Conservation (phyloP, 2,113 vertebrate genomes). For the Morone chrysops region DNA sequence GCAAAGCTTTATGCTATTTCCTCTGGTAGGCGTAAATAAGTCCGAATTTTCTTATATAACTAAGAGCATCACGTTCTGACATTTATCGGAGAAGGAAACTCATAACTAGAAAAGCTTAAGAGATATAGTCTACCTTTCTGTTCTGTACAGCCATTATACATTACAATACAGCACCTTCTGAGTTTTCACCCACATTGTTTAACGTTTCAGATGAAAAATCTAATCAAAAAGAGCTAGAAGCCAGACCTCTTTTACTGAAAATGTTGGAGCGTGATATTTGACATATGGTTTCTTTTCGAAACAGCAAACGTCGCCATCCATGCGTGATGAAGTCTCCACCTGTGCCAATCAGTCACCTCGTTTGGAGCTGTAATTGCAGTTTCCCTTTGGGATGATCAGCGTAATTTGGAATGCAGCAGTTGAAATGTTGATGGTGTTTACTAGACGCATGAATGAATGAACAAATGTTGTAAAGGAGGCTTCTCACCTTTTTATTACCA, state of each 20-base stretch:
- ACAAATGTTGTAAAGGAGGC: neutral
- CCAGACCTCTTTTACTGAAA: neutral
- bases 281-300: conserved; percentile 18
- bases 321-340: conserved; percentile 43
- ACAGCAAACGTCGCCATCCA: neutral
- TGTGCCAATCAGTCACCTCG: conserved; percentile 65
- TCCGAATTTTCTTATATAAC: neutral
- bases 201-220: neutral
- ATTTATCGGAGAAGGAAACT: too few relatives aligned
- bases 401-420: conserved; percentile 33
- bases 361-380: conserved; percentile 55
- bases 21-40: conserved; percentile 16
- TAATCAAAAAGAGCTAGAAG: neutral
- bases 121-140: neutral
- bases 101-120: too few relatives aligned
- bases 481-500: conserved; percentile 21
- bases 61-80: neutral
- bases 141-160: neutral
- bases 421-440: conserved; percentile 37
- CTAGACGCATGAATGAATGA: conserved; percentile 16
- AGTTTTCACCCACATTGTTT: neutral
- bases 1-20: neutral
- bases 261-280: neutral
- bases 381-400: conserved; percentile 51
- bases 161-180: neutral